Evolutionary conservation across 2,113 vertebrate species (phyloP).

Genomic region (Pelecanoides urinatrix): DNA sequence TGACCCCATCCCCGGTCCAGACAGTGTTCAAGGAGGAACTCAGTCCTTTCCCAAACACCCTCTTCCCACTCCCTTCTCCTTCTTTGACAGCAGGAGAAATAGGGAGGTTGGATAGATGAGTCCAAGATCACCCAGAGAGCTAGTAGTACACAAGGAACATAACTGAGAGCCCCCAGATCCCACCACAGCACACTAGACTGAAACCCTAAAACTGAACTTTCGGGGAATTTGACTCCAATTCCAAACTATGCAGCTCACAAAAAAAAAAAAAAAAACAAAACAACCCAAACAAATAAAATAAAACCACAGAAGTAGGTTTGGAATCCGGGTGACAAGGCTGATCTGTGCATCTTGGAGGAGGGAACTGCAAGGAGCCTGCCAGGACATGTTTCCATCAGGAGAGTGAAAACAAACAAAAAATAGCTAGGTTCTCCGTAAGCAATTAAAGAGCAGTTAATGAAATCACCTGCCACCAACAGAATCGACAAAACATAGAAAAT

Average conservation of each 20-base stretch:
- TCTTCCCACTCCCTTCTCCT: background rate
- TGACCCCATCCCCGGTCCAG: background rate
- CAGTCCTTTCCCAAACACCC: background rate
- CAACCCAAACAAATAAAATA: too few species aligned
- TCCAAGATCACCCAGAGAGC: background rate
- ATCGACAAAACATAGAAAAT: slow-evolving; percentile 36
- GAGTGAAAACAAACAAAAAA: background rate
- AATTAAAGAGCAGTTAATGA: slow-evolving; percentile 4
- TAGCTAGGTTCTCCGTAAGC: background rate
- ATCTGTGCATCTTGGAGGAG: background rate
- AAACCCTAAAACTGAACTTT: background rate
- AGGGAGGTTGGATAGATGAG: background rate
- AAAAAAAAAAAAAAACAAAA: background rate
- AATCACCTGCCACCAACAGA: slow-evolving; percentile 28
- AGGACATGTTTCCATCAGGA: background rate
- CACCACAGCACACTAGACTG: background rate
- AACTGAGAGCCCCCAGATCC: background rate
- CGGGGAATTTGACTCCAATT: rapidly evolving
- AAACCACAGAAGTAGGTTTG: background rate
- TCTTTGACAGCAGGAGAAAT: background rate
- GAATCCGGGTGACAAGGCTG: rapidly evolving
- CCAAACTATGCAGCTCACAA: background rate
- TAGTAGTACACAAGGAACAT: background rate
- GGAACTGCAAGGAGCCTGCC: background rate
- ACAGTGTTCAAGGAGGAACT: background rate